phyloP scores from a whole-genome alignment of 1,140 invertebrate genomes.

The Drosophila pachea region DNA sequence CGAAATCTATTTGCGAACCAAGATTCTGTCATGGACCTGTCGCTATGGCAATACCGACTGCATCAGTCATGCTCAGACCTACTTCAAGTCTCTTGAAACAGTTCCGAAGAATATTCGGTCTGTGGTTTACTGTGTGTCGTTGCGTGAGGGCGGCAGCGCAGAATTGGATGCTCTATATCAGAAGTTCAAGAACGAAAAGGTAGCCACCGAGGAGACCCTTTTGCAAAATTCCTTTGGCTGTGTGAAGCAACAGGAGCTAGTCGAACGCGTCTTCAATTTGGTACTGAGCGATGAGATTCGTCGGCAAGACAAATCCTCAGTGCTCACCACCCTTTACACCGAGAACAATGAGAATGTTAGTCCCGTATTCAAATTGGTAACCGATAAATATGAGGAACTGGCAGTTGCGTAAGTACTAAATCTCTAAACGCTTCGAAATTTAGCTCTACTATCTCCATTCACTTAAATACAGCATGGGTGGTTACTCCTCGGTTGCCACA shows the following conservation, averaged over 20 bases:
- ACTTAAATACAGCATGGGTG: conserved; percentile 61
- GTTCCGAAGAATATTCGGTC: conserved; percentile 81
- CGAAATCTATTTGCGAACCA: conserved; percentile 75
- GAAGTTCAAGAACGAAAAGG: conserved; percentile 79
- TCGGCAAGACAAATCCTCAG: conserved; percentile 74
- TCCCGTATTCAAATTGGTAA: conserved; percentile 80
- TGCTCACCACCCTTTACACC: conserved; percentile 78
- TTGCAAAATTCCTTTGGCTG: conserved; percentile 83
- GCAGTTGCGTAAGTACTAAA: conserved; percentile 79
- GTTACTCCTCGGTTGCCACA: conserved; percentile 77
- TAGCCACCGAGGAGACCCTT: conserved; percentile 81
- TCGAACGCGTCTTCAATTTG: conserved; percentile 69
- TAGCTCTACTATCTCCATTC: conserved; percentile 30
- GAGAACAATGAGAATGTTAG: conserved; percentile 79
- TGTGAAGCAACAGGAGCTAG: conserved; percentile 79
- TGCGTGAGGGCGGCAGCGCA: conserved; percentile 79
- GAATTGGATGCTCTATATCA: conserved; percentile 81
- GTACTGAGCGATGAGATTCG: conserved; percentile 74
- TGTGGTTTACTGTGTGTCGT: conserved; percentile 82
- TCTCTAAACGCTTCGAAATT: neutral
- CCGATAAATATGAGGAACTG: conserved; percentile 69
- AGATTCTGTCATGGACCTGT: conserved; percentile 80
- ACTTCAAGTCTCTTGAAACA: conserved; percentile 58
- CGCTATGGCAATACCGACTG: conserved; percentile 80
- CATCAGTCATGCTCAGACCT: conserved; percentile 61